These are phyloP conservation scores for Neodon shergylaensis DNA, from an alignment of 2,113 vertebrate species.

Conservation along the genomic window DNA sequence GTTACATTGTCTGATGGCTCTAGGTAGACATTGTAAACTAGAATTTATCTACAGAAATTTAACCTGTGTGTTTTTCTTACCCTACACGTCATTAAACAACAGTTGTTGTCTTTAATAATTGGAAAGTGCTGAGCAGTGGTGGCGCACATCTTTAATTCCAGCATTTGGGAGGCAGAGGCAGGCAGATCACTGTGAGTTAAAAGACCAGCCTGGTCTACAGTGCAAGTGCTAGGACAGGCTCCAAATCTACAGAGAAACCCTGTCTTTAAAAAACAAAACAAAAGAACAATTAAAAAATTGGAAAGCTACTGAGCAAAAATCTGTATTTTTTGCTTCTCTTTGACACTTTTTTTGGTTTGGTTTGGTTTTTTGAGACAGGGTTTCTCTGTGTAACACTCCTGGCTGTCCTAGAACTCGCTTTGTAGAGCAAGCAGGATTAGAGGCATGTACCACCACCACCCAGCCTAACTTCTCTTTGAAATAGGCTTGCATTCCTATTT, in stretches of 20 bases:
- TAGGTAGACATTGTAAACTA: neutral
- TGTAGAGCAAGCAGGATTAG: no score
- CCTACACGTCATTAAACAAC: neutral
- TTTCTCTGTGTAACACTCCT: no score
- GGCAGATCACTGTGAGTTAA: no score
- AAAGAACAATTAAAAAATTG: neutral
- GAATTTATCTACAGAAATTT: neutral
- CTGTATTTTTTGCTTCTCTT: slow-evolving; percentile 6
- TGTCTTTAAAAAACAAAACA: no score
- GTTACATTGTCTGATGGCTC: neutral
- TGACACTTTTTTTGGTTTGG: neutral
- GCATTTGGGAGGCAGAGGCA: no score
- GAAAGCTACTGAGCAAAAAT: neutral
- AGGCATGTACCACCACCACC: no score
- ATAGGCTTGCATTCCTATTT: neutral
- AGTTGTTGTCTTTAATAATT: slow-evolving; percentile 23
- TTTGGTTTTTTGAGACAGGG: no score
- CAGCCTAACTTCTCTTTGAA: neutral
- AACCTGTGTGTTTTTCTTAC: slow-evolving; percentile 16
- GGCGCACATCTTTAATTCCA: no score
- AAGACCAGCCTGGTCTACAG: no score
- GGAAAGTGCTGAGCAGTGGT: neutral
- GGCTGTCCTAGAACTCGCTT: no score
- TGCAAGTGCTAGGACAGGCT: no score
- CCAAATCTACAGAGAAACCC: no score